Evolutionary conservation across 2,888 invertebrate genomes (phyloP).

Genomic region (Dugesia japonica): DNA sequence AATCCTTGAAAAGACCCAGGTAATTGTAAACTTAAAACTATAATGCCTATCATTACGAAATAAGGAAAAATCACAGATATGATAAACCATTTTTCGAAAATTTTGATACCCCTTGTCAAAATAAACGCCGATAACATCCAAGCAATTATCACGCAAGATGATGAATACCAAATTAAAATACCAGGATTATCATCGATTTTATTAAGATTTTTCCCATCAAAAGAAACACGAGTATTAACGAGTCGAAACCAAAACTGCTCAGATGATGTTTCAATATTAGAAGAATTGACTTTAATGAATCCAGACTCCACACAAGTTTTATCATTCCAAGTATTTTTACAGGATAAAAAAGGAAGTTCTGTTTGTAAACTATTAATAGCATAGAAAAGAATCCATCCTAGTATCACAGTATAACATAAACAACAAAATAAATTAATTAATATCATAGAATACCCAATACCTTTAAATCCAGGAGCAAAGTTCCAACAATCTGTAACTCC

Average conservation of each 20-base stretch:
- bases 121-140: not conserved
- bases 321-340: not conserved
- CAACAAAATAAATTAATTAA: not conserved
- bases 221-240: not conserved
- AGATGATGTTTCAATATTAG: not conserved
- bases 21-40: not conserved
- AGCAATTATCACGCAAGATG: not conserved
- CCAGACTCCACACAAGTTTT: not conserved
- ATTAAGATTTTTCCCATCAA: not conserved
- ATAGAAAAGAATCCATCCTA: not conserved
- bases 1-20: not conserved
- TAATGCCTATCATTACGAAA: not conserved
- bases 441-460: not conserved
- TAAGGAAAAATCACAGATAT: not conserved
- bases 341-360: not conserved
- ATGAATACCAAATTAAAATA: not conserved
- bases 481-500: not conserved
- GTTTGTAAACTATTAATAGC: not conserved
- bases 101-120: not conserved
- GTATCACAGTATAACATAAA: not conserved
- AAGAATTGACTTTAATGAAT: not conserved
- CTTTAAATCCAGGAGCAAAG: not conserved
- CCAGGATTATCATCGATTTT: not conserved
- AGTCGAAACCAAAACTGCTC: not conserved
- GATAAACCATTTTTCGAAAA: not conserved